A percentile compares a stretch with the other conserved stretches of the same genome.
These are phyloP conservation scores for Apteryx owenii DNA, from an alignment of 2,113 vertebrate species.

Conservation along the genomic window DNA sequence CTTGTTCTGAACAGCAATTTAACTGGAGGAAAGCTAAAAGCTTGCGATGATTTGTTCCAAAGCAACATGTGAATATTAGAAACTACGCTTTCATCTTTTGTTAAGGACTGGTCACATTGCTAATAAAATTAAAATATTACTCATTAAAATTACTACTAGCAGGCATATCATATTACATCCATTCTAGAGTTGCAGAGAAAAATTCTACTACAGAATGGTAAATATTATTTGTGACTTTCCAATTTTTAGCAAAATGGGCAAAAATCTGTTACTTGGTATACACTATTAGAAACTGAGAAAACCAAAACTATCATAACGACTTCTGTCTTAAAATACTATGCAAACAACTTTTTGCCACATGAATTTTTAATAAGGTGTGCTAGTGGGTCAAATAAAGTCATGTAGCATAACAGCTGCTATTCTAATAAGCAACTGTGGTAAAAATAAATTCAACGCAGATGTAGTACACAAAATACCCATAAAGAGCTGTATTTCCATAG, in stretches of 20 bases:
- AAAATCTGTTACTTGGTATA: neutral
- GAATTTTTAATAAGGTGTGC: neutral
- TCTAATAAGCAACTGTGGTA: neutral
- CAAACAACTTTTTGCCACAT: neutral
- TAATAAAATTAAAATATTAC: neutral
- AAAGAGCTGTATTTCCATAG: neutral
- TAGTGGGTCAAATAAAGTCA: neutral
- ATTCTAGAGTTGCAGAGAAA: neutral
- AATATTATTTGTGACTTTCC: neutral
- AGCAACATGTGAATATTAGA: neutral
- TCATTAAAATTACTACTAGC: neutral
- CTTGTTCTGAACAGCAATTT: neutral
- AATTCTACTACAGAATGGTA: neutral
- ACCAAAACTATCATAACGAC: neutral
- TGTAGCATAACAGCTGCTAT: neutral
- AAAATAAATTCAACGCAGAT: slow-evolving; percentile 31
- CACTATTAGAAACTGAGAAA: neutral
- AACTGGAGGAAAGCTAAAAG: neutral
- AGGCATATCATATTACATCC: neutral
- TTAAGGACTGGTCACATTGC: neutral
- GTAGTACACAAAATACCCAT: neutral
- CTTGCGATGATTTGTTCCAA: neutral
- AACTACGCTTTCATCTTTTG: neutral
- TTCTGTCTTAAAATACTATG: neutral
- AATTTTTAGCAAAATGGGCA: neutral